Percentiles rank a stretch among this genome's conserved stretches.
phyloP scores from a whole-genome alignment of 2,797 vertebrate species.

The Staurois parvus region DNA sequence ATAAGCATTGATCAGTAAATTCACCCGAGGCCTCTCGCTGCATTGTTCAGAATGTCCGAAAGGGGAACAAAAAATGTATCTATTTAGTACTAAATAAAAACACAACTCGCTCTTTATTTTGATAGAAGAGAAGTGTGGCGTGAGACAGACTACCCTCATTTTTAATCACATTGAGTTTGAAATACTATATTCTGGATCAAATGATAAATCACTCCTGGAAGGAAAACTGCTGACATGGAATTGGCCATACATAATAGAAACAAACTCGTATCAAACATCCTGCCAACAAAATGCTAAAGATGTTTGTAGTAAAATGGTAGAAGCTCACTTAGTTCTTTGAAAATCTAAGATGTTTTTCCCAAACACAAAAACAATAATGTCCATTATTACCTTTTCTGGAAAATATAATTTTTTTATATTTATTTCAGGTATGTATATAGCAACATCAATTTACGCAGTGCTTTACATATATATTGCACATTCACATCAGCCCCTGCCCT shows the following conservation, averaged over 20 bases:
- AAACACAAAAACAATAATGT: neutral
- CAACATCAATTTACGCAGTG: too few relatives aligned
- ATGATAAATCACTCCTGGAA: slow-evolving; percentile 52
- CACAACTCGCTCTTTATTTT: slow-evolving; percentile 27
- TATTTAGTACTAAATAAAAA: slow-evolving; percentile 54
- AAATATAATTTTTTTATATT: too few relatives aligned
- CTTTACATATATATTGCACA: too few relatives aligned
- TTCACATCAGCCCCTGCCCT: too few relatives aligned
- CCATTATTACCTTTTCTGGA: neutral
- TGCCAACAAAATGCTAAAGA: slow-evolving; percentile 68
- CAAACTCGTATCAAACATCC: slow-evolving; percentile 22
- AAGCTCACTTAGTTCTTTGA: neutral
- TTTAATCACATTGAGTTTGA: slow-evolving; percentile 46
- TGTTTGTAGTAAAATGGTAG: slow-evolving; percentile 46
- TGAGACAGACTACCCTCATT: slow-evolving; percentile 27
- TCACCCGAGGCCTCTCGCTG: slow-evolving; percentile 31
- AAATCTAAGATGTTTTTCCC: neutral
- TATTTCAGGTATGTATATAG: too few relatives aligned
- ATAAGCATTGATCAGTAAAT: slow-evolving; percentile 56
- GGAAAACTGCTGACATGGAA: slow-evolving; percentile 45
- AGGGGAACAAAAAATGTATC: slow-evolving; percentile 42
- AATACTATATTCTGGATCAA: slow-evolving; percentile 35
- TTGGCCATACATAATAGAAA: slow-evolving; percentile 38
- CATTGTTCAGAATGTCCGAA: slow-evolving; percentile 41
- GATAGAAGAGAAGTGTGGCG: slow-evolving; percentile 27